Conservation (phyloP, 2,888 invertebrate genomes). For the Gari tellinella region DNA sequence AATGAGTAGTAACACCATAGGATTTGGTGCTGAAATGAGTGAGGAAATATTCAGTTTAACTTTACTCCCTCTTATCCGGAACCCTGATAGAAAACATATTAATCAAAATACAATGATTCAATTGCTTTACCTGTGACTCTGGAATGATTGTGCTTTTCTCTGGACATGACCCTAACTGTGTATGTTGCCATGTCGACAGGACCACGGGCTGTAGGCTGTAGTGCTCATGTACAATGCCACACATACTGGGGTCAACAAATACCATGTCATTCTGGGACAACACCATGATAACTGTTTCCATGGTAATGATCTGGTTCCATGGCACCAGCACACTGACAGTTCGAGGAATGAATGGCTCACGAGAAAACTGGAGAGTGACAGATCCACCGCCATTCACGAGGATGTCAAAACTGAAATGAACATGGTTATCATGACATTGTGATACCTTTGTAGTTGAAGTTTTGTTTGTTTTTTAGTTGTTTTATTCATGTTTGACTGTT, state of each 20-base stretch:
- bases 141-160: constrained; percentile 82
- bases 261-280: constrained; percentile 63
- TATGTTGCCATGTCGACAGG: constrained; percentile 83
- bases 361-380: constrained; percentile 97
- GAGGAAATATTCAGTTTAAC: too few relatives aligned
- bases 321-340: constrained; percentile 88
- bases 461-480: too few relatives aligned
- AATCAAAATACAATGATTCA: too few relatives aligned
- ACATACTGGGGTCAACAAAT: constrained; percentile 86
- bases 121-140: constrained; percentile 81
- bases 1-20: too few relatives aligned
- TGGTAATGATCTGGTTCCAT: constrained; percentile 96
- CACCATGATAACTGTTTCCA: constrained; percentile 79
- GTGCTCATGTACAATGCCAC: constrained; percentile 79
- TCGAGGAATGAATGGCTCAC: constrained; percentile 92
- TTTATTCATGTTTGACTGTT: too few relatives aligned
- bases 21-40: too few relatives aligned
- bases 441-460: too few relatives aligned
- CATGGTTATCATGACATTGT: too few relatives aligned
- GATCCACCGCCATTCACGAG: constrained; percentile 99
- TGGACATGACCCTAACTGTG: constrained; percentile 84
- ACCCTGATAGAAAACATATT: too few relatives aligned
- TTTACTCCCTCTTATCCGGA: too few relatives aligned
- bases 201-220: constrained; percentile 81
- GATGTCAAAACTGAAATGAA: constrained; percentile 94